Evolutionary conservation across 2,113 vertebrate species (phyloP).

Genomic region (Carassius auratus): DNA sequence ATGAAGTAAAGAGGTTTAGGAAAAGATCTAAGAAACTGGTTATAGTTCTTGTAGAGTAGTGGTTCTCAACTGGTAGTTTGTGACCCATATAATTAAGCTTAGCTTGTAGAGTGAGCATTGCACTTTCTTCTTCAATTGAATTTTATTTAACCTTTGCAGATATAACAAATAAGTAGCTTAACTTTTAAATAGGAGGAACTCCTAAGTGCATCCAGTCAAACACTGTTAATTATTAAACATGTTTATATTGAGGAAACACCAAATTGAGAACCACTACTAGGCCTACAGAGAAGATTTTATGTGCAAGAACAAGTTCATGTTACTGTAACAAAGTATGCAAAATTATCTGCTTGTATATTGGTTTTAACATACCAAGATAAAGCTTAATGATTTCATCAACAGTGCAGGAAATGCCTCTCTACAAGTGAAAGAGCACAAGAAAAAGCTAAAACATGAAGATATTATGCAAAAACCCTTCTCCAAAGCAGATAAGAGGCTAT

Average conservation of each 20-base stretch:
- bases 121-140: neutral
- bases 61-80: neutral
- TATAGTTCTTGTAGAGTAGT: neutral
- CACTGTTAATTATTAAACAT: neutral
- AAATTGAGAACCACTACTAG: constrained; percentile 3
- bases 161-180: neutral
- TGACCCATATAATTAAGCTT: neutral
- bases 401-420: neutral
- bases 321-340: neutral
- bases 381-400: neutral
- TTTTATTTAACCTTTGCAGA: neutral
- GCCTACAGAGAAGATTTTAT: neutral
- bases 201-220: neutral
- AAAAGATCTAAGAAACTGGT: neutral
- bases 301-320: neutral
- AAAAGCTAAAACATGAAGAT: neutral
- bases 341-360: neutral
- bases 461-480: neutral
- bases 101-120: neutral
- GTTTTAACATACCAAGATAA: neutral
- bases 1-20: neutral
- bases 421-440: neutral
- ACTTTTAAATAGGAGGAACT: neutral
- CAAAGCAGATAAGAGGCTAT: neutral
- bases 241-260: neutral